Evolutionary conservation across 1,140 invertebrate genomes (phyloP), one percentile per base, ranked within the genome.

Genomic region (Sinella curviseta): DNA sequence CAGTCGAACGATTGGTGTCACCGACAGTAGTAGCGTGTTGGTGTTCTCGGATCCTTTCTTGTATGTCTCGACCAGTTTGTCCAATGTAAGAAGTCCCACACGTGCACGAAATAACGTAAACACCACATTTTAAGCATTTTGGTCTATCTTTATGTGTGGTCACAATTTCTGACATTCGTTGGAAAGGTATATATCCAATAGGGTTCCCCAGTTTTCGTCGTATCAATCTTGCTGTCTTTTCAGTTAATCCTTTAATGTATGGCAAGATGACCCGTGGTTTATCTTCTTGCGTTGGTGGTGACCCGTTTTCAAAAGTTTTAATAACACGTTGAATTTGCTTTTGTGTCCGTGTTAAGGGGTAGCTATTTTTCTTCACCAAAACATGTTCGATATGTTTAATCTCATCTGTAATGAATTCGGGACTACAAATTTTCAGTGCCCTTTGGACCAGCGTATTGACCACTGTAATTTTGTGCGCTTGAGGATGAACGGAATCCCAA

Each of bases 401-500:
- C 76, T 81, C 80, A 24, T 78, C 54, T 28, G 36, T 17, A 1
- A 78, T 0, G 34, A 4, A 39, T 20, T 75, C 54, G 8, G 26
- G 14, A 36, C 77, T 54, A 67, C 80, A 76, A 1, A 81, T 16
- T 39, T 17, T 36, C 14, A 81, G n/a, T 8, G 80, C 77, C 8
- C 77, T 30, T 24, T 54, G 36, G 31, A 76, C n/a, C n/a, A n/a
- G n/a, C n/a, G n/a, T n/a, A n/a, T n/a, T n/a, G n/a, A n/a, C n/a
- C n/a, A n/a, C n/a, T n/a, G n/a, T n/a, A n/a, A n/a, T n/a, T n/a
- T n/a, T n/a, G n/a, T n/a, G n/a, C n/a, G n/a, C n/a, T n/a, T 31
- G 0, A 12, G 34, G 77, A 48, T 78, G 77, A 24, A 35, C 65
- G 0, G 77, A 78, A 17, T 78, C 2, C 24, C 31, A 81, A 28